phyloP scores from a whole-genome alignment of 2,888 invertebrate species.

The Parnassius orleans region DNA sequence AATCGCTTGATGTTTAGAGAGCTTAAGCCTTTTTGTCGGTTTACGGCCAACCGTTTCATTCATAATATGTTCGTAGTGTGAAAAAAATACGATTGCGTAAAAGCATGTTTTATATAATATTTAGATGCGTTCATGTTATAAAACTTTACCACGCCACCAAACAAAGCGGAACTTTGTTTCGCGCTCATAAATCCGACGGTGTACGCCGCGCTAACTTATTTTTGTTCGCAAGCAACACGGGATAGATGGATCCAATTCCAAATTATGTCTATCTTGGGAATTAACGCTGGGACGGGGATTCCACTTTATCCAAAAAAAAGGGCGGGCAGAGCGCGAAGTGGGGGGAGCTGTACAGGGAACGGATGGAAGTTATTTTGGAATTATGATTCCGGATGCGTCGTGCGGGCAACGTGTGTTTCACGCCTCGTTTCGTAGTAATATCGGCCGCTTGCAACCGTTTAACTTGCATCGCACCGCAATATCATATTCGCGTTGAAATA shows the following conservation, averaged over 20 bases:
- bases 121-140: constrained; percentile 9
- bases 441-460: constrained; percentile 63
- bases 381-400: constrained; percentile 80
- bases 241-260: constrained; percentile 82
- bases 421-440: constrained; percentile 74
- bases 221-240: constrained; percentile 72
- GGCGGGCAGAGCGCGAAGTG: constrained; percentile 48
- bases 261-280: constrained; percentile 82
- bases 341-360: constrained; percentile 47
- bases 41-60: constrained; percentile 21
- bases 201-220: constrained; percentile 69
- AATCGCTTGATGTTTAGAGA: constrained; percentile 59
- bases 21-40: constrained; percentile 36
- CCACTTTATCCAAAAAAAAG: constrained; percentile 78
- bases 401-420: constrained; percentile 71
- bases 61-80: constrained; percentile 14
- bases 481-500: constrained; percentile 46
- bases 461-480: constrained; percentile 51
- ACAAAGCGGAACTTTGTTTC: constrained; percentile 52
- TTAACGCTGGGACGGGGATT: constrained; percentile 77
- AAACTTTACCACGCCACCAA: constrained; percentile 8
- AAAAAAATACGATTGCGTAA: constrained; percentile 11
- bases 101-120: constrained; percentile 10
- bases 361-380: constrained; percentile 78
- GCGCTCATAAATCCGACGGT: constrained; percentile 64